These are phyloP conservation scores for Saccopteryx bilineata DNA, from an alignment of 2,113 vertebrate genomes.

Conservation along the genomic window DNA sequence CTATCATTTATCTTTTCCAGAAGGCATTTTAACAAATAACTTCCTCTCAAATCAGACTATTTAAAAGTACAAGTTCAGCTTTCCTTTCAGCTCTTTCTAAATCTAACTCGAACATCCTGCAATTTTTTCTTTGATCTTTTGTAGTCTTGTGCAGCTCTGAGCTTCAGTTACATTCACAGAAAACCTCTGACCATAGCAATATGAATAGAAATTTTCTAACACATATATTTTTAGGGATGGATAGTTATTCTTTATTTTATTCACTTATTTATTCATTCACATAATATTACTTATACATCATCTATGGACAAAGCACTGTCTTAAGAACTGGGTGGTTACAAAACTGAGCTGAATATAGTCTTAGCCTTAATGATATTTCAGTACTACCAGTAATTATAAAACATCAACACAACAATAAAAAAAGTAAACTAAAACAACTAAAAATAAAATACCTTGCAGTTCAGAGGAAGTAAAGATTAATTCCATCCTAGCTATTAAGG, in stretches of 20 bases:
- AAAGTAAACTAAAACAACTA: neutral
- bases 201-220: neutral
- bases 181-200: neutral
- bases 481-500: neutral
- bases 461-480: neutral
- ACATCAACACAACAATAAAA: neutral
- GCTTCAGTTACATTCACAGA: neutral
- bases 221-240: neutral
- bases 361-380: neutral
- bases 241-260: neutral
- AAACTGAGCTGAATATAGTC: neutral
- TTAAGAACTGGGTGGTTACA: neutral
- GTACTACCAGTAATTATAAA: neutral
- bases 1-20: constrained; percentile 54
- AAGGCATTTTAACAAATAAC: constrained; percentile 56
- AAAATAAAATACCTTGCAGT: neutral
- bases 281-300: neutral
- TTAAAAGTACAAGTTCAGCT: neutral
- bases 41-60: constrained; percentile 52
- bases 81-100: constrained; percentile 36
- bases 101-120: neutral
- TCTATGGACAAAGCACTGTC: neutral
- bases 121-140: neutral
- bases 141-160: neutral
- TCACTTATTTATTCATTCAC: neutral